A percentile compares a stretch with the other conserved stretches of the same genome.
These are phyloP conservation scores for Diabrotica undecimpunctata DNA, from an alignment of 1,140 invertebrate genomes.

Conservation along the genomic window DNA sequence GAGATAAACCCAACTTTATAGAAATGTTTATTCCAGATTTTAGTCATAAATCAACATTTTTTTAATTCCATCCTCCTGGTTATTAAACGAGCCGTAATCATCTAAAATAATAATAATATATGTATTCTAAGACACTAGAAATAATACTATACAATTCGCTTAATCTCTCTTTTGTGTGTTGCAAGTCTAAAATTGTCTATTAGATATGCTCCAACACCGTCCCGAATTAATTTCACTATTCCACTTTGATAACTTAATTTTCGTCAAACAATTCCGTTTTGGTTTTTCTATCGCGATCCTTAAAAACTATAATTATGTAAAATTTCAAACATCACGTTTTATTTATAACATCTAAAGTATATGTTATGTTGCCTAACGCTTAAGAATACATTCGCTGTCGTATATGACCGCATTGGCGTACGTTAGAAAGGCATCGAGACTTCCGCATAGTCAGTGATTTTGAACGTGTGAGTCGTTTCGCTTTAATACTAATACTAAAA, in stretches of 20 bases:
- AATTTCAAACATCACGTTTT: constrained; percentile 10
- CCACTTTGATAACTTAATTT: constrained; percentile 1
- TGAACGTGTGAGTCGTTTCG: too few species aligned
- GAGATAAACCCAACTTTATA: too few species aligned
- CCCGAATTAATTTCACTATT: constrained; percentile 2
- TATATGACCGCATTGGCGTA: not conserved
- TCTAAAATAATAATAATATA: too few species aligned
- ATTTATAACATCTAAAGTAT: constrained; percentile 16
- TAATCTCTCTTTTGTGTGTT: not conserved
- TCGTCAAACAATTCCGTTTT: not conserved
- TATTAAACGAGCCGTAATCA: too few species aligned
- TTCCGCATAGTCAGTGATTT: too few species aligned
- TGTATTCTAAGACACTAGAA: too few species aligned
- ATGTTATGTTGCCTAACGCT: constrained; percentile 1
- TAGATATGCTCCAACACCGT: not conserved
- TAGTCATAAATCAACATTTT: too few species aligned
- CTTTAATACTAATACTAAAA: too few species aligned
- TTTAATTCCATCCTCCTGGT: too few species aligned
- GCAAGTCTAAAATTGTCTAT: not conserved
- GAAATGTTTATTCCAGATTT: too few species aligned
- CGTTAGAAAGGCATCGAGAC: not conserved
- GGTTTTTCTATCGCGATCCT: not conserved
- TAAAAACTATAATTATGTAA: constrained; percentile 12
- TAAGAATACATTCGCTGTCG: not conserved
- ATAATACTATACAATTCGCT: too few species aligned